A percentile compares a stretch with the other conserved stretches of the same genome.
phyloP scores from a whole-genome alignment of 1,140 invertebrate species.

The Adelges cooleyi region DNA sequence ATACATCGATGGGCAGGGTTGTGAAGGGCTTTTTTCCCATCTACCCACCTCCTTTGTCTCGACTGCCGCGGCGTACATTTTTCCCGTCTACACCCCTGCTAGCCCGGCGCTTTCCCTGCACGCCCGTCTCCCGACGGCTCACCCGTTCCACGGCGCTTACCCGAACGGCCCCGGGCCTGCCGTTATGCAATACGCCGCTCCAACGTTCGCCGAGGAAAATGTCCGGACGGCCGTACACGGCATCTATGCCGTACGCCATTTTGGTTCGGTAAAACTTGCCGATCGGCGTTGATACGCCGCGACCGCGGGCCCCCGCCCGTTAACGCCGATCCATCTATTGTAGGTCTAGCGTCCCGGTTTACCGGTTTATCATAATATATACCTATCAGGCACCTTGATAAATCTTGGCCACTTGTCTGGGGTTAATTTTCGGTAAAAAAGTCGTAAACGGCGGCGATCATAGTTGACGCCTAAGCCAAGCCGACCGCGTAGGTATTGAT shows the following conservation, averaged over 20 bases:
- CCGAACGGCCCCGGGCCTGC: background rate
- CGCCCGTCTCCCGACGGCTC: constrained; percentile 23
- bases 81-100: constrained; percentile 28
- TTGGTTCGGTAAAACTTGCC: background rate
- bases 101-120: constrained; percentile 17
- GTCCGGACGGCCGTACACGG: background rate
- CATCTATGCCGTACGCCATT: background rate
- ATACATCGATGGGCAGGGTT: constrained; percentile 23
- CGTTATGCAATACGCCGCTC: no score
- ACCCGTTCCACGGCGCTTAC: constrained; percentile 9
- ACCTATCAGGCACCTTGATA: no score
- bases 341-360: no score
- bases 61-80: constrained; percentile 23
- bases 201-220: background rate
- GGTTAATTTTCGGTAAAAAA: background rate
- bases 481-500: constrained; percentile 16
- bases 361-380: no score
- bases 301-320: background rate
- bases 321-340: no score
- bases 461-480: constrained; percentile 10
- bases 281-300: background rate
- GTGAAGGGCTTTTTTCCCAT: constrained; percentile 29
- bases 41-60: constrained; percentile 18
- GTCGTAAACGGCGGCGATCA: background rate
- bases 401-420: no score